A percentile compares a stretch with the other conserved stretches of the same genome.
Conservation (phyloP, 2,888 invertebrate genomes). For the Dysmachus trigonus region DNA sequence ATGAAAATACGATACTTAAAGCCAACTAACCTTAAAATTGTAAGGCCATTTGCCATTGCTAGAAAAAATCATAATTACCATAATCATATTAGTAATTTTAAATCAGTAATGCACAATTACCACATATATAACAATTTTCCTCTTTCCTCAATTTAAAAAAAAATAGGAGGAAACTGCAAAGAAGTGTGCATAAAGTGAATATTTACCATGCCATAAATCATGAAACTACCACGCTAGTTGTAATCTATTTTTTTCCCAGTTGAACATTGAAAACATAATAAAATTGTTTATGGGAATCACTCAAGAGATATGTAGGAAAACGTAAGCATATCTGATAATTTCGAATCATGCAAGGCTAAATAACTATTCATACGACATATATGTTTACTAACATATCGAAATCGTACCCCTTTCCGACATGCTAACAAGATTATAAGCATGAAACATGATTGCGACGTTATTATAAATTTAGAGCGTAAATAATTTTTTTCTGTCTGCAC, state of each 20-base stretch:
- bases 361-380: neutral
- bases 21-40: too few species aligned
- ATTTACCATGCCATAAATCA: neutral
- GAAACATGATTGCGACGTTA: neutral
- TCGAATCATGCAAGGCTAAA: neutral
- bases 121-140: too few species aligned
- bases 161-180: too few species aligned
- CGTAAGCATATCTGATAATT: neutral
- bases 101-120: too few species aligned
- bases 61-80: too few species aligned
- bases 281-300: neutral
- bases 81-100: too few species aligned
- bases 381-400: neutral
- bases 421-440: neutral
- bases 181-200: neutral
- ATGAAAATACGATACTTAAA: too few species aligned
- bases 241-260: neutral
- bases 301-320: neutral
- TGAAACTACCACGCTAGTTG: neutral
- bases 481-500: neutral
- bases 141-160: too few species aligned
- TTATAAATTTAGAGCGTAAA: neutral
- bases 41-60: too few species aligned
- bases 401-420: neutral
- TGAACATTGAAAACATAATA: neutral